Evolutionary conservation across 37 sponge, comb jelly and placozoan genomes (phyloP), one percentile per base, ranked within the genome.

Genomic region (Theonella swinhoei): DNA sequence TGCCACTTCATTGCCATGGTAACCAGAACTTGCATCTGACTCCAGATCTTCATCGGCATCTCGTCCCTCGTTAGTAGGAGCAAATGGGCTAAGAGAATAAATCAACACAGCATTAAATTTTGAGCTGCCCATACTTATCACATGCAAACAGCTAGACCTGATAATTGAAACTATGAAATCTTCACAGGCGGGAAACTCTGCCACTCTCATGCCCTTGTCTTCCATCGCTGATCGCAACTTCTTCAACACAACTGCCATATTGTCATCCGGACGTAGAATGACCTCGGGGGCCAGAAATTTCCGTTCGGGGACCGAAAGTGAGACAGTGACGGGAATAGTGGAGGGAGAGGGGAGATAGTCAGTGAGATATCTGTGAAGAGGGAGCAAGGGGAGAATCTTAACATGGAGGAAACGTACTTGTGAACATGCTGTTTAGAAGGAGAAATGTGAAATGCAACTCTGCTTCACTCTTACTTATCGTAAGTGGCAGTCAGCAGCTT

Each of bases 191-290:
- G 89, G 89, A 35, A 88, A 88, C 62, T 82, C 72, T 2, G 42
- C 69, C 1, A 88, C 64, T 29, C 41, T 72, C 83, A 83, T 78
- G 14, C 60, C 69, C 62, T 70, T 24, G 25, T 83, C 74, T 58
- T 83, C 82, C 89, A 88, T 88, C n/a, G 76, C 40, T 0, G 65
- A 28, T 39, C 66, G 40, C 42, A 88, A 58, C 62, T 77, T 88
- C 54, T 71, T 72, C 59, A 83, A n/a, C 41, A 88, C 62, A 5
- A 32, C n/a, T 3, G 76, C 83, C 89, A 88, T 88, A 26, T 47
- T 90, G 64, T 90, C 90, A 42, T 80, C 81, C 17, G 90, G 90
- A 26, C 68, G 74, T 42, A 90, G 61, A 9, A 90, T 37, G 25
- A 85, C 77, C 20, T 85, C 82, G 29, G 43, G 17, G 42, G 82